These are phyloP conservation scores for Poecile montanus DNA, from an alignment of 2,797 vertebrate species.

Conservation along the genomic window DNA sequence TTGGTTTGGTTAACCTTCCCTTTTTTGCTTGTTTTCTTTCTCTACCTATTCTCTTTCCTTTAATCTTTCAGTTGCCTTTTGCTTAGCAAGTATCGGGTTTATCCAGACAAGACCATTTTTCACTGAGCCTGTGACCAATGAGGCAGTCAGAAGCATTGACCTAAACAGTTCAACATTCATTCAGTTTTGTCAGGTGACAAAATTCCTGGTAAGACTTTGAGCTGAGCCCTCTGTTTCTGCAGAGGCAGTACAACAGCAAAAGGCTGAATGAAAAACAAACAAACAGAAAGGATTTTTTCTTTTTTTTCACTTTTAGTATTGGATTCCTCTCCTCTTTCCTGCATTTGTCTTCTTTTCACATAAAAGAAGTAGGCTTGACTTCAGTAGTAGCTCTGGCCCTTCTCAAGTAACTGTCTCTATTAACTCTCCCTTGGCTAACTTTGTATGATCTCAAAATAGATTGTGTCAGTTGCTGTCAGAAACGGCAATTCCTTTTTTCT, in stretches of 20 bases:
- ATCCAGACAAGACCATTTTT: neutral
- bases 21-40: neutral
- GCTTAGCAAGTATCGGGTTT: neutral
- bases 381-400: neutral
- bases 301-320: neutral
- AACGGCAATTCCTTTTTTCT: neutral
- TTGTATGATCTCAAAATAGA: neutral
- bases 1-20: neutral
- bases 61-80: neutral
- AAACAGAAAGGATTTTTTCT: neutral
- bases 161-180: neutral
- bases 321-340: neutral
- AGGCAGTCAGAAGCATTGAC: neutral
- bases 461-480: neutral
- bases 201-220: neutral
- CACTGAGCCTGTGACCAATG: neutral
- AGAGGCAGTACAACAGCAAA: neutral
- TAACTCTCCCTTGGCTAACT: neutral
- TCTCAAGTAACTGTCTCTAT: neutral
- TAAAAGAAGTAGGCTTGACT: neutral
- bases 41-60: neutral
- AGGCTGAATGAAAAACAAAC: neutral
- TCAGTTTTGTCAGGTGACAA: neutral
- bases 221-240: neutral
- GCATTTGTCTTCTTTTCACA: neutral